phyloP scores from a whole-genome alignment of 1,140 invertebrate species.

The Colletes latitarsis region DNA sequence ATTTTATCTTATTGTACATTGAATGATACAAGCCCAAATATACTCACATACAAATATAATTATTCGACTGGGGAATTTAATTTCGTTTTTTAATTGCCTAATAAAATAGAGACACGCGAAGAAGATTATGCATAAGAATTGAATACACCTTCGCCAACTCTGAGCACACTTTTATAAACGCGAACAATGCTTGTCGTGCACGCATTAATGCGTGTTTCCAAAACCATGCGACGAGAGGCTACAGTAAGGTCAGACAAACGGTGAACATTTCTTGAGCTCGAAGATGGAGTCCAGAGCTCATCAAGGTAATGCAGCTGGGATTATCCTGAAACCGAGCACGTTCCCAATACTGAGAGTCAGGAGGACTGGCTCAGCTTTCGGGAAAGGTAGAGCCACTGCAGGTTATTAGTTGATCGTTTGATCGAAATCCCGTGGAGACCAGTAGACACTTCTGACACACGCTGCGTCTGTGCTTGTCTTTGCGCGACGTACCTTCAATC shows the following conservation, averaged over 20 bases:
- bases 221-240: constrained; percentile 18
- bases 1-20: no score
- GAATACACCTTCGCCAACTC: not conserved
- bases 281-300: constrained; percentile 75
- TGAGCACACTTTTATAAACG: not conserved
- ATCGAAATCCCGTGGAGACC: constrained; percentile 75
- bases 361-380: constrained; percentile 63
- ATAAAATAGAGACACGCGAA: not conserved
- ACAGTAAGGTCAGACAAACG: constrained; percentile 29
- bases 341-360: constrained; percentile 69
- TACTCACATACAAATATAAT: no score
- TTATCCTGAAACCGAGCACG: constrained; percentile 72
- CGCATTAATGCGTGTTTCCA: constrained; percentile 37
- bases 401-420: constrained; percentile 80
- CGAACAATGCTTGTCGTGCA: constrained; percentile 23
- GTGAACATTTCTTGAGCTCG: constrained; percentile 46
- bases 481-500: not conserved
- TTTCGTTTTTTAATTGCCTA: not conserved
- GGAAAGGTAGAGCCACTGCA: constrained; percentile 70
- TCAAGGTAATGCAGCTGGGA: constrained; percentile 81
- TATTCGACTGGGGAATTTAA: no score
- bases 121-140: not conserved
- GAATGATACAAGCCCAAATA: no score
- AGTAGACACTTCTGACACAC: constrained; percentile 55
- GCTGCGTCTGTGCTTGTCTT: constrained; percentile 43